Evolutionary conservation across 2,888 invertebrate species (phyloP).

Genomic region (Frankliniella fusca): DNA sequence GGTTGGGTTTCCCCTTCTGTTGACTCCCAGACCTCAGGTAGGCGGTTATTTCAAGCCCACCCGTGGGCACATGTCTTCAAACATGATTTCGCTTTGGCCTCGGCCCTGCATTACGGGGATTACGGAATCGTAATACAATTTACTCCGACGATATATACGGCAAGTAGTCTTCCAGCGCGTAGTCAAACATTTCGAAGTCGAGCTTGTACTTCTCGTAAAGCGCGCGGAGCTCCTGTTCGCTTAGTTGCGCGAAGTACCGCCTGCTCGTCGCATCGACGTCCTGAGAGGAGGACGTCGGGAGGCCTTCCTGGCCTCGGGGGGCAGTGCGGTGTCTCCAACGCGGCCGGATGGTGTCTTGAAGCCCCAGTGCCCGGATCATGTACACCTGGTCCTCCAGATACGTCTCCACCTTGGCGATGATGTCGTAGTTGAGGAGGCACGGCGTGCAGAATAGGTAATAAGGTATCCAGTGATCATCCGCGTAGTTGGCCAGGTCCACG

Average conservation of each 20-base stretch:
- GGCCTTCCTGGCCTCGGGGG: constrained; percentile 36
- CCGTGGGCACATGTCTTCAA: no score
- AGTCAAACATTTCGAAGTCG: constrained; percentile 55
- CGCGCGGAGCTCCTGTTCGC: constrained; percentile 43
- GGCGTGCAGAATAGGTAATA: constrained; percentile 56
- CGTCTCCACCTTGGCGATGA: constrained; percentile 56
- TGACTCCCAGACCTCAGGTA: no score
- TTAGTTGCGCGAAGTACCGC: constrained; percentile 50
- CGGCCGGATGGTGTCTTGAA: constrained; percentile 44
- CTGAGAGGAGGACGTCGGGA: neutral
- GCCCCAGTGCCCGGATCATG: constrained; percentile 45
- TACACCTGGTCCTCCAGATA: constrained; percentile 53
- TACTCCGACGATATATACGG: constrained; percentile 39
- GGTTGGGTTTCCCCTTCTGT: no score
- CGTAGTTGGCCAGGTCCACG: constrained; percentile 47
- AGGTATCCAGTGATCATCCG: constrained; percentile 59
- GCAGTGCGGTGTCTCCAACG: constrained; percentile 46
- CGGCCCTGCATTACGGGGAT: no score
- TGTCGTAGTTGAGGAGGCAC: constrained; percentile 54
- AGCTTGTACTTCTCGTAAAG: constrained; percentile 50
- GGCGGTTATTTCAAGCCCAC: no score
- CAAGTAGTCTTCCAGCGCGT: constrained; percentile 46
- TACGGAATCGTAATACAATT: neutral
- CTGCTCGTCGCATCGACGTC: constrained; percentile 43
- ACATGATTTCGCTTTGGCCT: no score